A percentile compares a stretch with the other conserved stretches of the same genome.
phyloP scores from a whole-genome alignment of 2,797 vertebrate genomes.

The Schizopygopsis pylzovi region DNA sequence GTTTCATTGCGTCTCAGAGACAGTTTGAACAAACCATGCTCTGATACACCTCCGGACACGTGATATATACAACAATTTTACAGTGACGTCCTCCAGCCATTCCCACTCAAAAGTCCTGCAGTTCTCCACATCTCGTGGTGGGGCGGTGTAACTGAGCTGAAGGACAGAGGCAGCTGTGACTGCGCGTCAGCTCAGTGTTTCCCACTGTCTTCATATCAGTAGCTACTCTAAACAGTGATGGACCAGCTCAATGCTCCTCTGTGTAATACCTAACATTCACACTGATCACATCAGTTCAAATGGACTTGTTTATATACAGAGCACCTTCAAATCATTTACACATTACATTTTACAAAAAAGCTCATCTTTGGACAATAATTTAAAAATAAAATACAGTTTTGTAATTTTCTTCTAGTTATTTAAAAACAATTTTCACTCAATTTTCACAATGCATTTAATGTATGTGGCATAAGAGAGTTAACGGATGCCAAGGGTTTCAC shows the following conservation, averaged over 20 bases:
- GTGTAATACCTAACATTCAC: conserved; percentile 18
- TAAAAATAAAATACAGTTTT: not conserved
- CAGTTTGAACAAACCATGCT: not conserved
- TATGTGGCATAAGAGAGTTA: not conserved
- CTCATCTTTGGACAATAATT: not conserved
- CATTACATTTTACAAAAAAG: not conserved
- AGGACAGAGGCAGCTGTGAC: conserved; percentile 84
- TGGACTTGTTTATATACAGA: not conserved
- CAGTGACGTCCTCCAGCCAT: conserved; percentile 22
- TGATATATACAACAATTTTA: conserved; percentile 11
- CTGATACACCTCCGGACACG: not conserved
- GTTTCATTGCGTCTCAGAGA: not conserved
- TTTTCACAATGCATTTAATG: not conserved
- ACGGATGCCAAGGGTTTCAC: not conserved
- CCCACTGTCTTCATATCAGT: conserved; percentile 59
- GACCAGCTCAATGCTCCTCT: conserved; percentile 48
- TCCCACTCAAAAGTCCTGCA: conserved; percentile 37
- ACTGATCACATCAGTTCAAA: not conserved
- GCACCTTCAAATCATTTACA: not conserved
- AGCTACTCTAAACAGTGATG: conserved; percentile 57
- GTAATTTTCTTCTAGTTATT: not conserved
- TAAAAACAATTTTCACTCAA: not conserved
- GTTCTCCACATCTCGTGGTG: conserved; percentile 54
- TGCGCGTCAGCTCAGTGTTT: conserved; percentile 64
- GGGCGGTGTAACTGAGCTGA: conserved; percentile 62